Evolutionary conservation across 2,797 vertebrate species (phyloP), one percentile per base, ranked within the genome.

Genomic region (Dryobates pubescens): DNA sequence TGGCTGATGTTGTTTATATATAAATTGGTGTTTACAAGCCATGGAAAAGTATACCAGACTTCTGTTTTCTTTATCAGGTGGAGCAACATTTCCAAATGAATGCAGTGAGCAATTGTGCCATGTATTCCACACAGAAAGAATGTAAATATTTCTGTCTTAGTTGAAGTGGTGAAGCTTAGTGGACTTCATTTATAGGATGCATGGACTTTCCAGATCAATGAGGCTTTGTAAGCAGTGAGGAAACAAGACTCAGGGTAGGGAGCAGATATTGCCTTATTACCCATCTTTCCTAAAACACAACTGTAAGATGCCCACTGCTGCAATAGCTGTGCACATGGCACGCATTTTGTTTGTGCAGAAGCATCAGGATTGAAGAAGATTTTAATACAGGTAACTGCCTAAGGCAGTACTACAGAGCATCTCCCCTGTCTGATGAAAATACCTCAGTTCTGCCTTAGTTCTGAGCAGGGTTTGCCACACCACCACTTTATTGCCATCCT

Each of bases 31-130:
- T 89, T 97, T 94, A 95, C 93, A 95, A 94, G 70, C 80, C 82
- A 89, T 67, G 73, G 77, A 91, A 94, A 96, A 93, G 82, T 85
- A 86, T 92, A 82, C 89, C 90, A 96, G 89, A 91, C 72, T 92
- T 94, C 94, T 95, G 75, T 95, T 97, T 96, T 70, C 29, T 76
- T 94, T 95, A 73, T 96, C 95, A 96, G 89, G 93, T 92, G 93
- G 93, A 81, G 62, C 91, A 96, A 89, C 82, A 53, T 92, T 96
- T 95, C 88, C 82, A 95, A 95, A 75, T 32, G 61, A 96, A 96
- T 88, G 69, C 78, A 89, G 51, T 6, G 22, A 73, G 91, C 32
- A 91, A 90, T 49, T 90, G 72, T 77, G 90, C 82, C 13, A 24
- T n/a, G 80, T 88, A 17, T 61, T 84, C 89, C 72, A 45, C 72